Base-by-base conservation (phyloP, 35 echinoderm and acorn worm species). In the Acanthaster planci region DNA sequence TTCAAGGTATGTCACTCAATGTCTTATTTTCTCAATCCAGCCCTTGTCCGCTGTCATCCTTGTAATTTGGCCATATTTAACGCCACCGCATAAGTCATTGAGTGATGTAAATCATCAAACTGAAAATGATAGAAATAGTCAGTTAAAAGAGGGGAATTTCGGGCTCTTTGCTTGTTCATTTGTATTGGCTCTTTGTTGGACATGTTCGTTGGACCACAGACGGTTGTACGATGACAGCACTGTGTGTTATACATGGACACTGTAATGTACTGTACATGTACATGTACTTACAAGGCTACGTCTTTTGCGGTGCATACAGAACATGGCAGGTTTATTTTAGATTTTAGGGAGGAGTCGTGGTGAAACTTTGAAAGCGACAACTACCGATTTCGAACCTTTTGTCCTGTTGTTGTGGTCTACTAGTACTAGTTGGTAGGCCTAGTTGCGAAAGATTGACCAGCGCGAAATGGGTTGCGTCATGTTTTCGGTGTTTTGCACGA, bases 1-100 rank as follows among this genome's bases (percentile, higher is more conserved):
- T n/a, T 83, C 47, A 55, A 84, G 87, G 80, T 83, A 89, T 67
- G 87, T 84, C 80, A 76, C 80, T 89, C 87, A 89, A 89, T 89
- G 60, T 89, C 87, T 83, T 77, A 83, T 50, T 83, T 83, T 83
- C 47, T 81, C 27, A 52, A 67, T 72, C 50, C 80, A 47, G 78
- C 80, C 87, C 60, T 72, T 52, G 60, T 89, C 80, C 51, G 68
- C 60, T 82, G 78, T 76, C 80, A 84, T 77, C 60, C 44, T 26
- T 30, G 67, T 68, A 80, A 83, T 67, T 67, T 83, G 39, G 55
- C 22, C 51, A 52, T 52, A 39, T 67, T 57, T 83, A 76, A 53
- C 56, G 29, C 76, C 68, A 54, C 53, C 38, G 53, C 36, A 47
- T 83, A 78, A 44, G 35, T 38, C 39, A 83, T 39, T 64, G 75